Base-by-base conservation (phyloP, 1,140 invertebrate species). In the Venustaconcha ellipsiformis region DNA sequence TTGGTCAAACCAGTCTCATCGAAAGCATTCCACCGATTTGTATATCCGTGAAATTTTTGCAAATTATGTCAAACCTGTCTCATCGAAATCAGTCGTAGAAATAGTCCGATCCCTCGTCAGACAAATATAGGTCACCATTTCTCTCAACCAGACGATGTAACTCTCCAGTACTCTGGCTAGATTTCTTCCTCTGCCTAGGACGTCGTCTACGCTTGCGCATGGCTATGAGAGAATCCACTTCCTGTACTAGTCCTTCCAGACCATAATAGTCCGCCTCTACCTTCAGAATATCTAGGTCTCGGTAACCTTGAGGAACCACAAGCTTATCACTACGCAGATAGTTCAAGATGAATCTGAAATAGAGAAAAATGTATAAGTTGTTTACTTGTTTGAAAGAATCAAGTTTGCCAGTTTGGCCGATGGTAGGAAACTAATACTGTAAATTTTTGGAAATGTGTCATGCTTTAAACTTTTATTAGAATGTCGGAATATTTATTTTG, bases 331-430 rank as follows among this genome's bases (percentile, higher is more conserved):
- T 83, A 12, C 86, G 74, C n/a, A 88, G 71, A 62, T 82, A 88
- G 75, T 88, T 84, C 5, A 88, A 78, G 15, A 88, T 79, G 67
- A 82, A 80, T 63, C 86, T 84, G 77, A 18, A 78, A 71, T 6
- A 17, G 64, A 20, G 15, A 14, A 1, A 30, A 2, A 59, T 4
- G 59, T 20, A 5, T 18, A 20, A 15, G 15, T 48, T 69, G 4
- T 48, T 2, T 18, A 17, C 67, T 57, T 48, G 2, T n/a, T 18
- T 23, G 20, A 23, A n/a, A 8, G 20, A 60, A 23, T 8, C 20
- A 60, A 60, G 17, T 18, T n/a, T 8, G 20, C 17, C 20, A 6
- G 4, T 4, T 6, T 18, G 20, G 20, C 17, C 3, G 3, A 60
- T 4, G 20, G 17, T n/a, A 5, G 3, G 17, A 60, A 18, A 14